Evolutionary conservation across 2,113 vertebrate genomes (phyloP).

Genomic region (Herpailurus yagouaroundi): DNA sequence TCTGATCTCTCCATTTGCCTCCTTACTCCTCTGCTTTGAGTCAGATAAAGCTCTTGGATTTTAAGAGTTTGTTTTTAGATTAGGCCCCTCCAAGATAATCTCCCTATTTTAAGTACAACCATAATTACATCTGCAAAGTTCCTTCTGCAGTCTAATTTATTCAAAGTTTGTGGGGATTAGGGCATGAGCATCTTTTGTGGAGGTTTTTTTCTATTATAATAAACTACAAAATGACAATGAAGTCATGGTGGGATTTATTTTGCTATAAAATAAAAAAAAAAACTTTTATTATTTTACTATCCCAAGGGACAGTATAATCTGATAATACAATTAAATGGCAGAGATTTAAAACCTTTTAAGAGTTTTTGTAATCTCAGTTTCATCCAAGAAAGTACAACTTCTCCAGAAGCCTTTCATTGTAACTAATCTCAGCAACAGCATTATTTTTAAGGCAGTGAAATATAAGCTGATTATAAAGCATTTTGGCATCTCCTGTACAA

Average conservation of each 20-base stretch:
- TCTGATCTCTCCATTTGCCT: background rate
- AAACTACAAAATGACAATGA: background rate
- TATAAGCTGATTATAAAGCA: background rate
- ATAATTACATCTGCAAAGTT: background rate
- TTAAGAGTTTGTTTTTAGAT: background rate
- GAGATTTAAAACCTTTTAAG: conserved; percentile 14
- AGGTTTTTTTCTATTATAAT: background rate
- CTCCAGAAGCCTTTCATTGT: background rate
- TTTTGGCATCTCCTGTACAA: background rate
- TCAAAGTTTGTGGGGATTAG: background rate
- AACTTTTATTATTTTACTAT: background rate
- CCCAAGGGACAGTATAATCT: background rate
- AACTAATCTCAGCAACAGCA: background rate
- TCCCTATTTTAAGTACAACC: background rate
- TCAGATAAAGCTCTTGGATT: background rate
- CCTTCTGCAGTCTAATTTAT: background rate
- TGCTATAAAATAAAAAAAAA: background rate
- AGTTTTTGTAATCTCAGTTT: conserved; percentile 30
- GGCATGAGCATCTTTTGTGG: background rate
- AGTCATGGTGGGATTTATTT: background rate
- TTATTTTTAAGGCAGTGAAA: conserved; percentile 19
- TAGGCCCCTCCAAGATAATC: background rate
- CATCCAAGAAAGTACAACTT: background rate
- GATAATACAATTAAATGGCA: background rate
- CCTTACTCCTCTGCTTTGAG: background rate